Percentiles rank a stretch among this genome's conserved stretches.
Evolutionary conservation across 2,888 invertebrate species (phyloP).

Genomic region (Drepanosiphum platanoidis): DNA sequence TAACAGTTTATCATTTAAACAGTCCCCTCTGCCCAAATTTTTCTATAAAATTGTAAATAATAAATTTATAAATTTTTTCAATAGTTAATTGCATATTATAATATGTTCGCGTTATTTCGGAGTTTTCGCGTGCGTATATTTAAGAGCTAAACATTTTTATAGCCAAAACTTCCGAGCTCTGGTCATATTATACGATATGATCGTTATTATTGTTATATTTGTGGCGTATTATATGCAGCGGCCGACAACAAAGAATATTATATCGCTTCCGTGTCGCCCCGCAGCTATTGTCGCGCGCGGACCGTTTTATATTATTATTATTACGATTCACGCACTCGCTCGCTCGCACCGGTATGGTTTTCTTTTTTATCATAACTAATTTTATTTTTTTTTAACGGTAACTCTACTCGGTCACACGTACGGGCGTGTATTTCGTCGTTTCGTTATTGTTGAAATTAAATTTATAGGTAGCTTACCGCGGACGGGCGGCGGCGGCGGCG

Average conservation of each 20-base stretch:
- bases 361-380: no score
- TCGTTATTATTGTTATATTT: no score
- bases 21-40: no score
- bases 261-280: neutral
- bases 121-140: no score
- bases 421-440: neutral
- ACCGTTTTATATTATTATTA: constrained; percentile 37
- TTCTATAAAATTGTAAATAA: no score
- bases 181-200: neutral
- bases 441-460: constrained; percentile 58
- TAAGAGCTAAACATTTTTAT: no score
- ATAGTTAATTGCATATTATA: no score
- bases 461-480: constrained; percentile 53
- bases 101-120: no score
- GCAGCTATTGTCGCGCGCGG: constrained; percentile 26
- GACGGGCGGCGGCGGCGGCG: constrained; percentile 9
- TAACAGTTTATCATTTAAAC: no score
- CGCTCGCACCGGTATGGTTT: neutral
- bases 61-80: no score
- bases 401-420: neutral
- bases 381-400: constrained; percentile 42
- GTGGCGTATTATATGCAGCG: no score
- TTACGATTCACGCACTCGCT: constrained; percentile 23
- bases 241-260: constrained; percentile 28
- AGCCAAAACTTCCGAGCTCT: no score